Evolutionary conservation across 2,797 vertebrate species (phyloP).

Genomic region (Percopsis omiscomaycus): DNA sequence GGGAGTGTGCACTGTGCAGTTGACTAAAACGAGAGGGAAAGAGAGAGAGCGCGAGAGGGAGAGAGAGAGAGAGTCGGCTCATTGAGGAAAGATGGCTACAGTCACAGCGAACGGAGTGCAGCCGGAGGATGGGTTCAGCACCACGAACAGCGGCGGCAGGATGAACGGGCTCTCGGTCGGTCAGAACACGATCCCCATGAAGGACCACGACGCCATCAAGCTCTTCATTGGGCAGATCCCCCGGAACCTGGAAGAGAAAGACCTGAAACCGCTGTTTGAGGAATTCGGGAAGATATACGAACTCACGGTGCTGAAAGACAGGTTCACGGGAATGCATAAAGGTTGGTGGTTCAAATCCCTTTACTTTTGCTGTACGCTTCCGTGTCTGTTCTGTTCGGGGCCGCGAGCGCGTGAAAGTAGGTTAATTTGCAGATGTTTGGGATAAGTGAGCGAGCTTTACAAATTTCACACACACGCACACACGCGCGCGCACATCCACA

Average conservation of each 20-base stretch:
- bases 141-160: constrained; percentile 88
- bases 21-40: constrained; percentile 62
- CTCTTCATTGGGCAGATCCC: constrained; percentile 99
- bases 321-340: constrained; percentile 99
- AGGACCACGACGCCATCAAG: constrained; percentile 99
- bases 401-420: constrained; percentile 50
- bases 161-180: constrained; percentile 89
- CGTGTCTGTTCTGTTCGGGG: constrained; percentile 34
- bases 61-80: constrained; percentile 77
- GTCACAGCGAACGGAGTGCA: constrained; percentile 88
- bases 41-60: constrained; percentile 57
- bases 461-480: constrained; percentile 10
- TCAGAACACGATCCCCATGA: constrained; percentile 93
- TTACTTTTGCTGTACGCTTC: constrained; percentile 21
- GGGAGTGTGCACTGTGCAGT: constrained; percentile 60
- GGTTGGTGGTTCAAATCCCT: constrained; percentile 76
- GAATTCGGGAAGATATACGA: constrained; percentile 99
- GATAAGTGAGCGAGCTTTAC: constrained; percentile 46
- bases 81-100: constrained; percentile 90
- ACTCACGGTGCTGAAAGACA: constrained; percentile 99
- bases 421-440: constrained; percentile 60
- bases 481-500: neutral
- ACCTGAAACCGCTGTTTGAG: constrained; percentile 98
- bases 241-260: constrained; percentile 96
- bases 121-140: constrained; percentile 90